Evolutionary conservation across 1,140 invertebrate species (phyloP).

Genomic region (Hycleus phaleratus): DNA sequence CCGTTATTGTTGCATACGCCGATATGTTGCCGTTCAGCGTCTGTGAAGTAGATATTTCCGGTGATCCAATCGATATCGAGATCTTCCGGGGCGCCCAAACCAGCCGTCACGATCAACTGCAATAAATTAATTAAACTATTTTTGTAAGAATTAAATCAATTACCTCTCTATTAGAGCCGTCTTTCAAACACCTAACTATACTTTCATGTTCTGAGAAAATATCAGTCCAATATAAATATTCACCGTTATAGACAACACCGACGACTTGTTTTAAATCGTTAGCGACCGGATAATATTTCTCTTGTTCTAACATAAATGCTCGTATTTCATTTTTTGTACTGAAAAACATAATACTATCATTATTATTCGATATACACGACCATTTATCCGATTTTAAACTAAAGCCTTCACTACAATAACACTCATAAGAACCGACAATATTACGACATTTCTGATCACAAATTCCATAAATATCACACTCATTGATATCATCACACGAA

Average conservation of each 20-base stretch:
- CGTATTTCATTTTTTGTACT: constrained; percentile 47
- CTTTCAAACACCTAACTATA: constrained; percentile 51
- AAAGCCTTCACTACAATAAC: constrained; percentile 73
- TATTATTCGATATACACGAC: constrained; percentile 62
- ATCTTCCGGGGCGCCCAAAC: constrained; percentile 66
- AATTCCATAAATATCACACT: constrained; percentile 64
- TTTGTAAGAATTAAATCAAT: constrained; percentile 18
- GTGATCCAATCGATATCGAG: constrained; percentile 77
- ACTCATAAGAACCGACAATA: constrained; percentile 64
- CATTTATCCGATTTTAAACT: constrained; percentile 53
- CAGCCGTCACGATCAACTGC: constrained; percentile 50
- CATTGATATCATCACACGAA: constrained; percentile 59
- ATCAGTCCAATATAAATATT: constrained; percentile 68
- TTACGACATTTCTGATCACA: constrained; percentile 86
- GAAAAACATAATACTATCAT: constrained; percentile 57
- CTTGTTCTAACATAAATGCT: constrained; percentile 43
- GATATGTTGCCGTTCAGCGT: constrained; percentile 61
- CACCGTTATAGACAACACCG: constrained; percentile 59
- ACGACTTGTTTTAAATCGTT: constrained; percentile 51
- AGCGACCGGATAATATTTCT: constrained; percentile 43
- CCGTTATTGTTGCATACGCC: constrained; percentile 63
- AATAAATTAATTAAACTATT: not conserved
- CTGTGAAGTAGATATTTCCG: constrained; percentile 73
- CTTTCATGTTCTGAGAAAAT: constrained; percentile 55
- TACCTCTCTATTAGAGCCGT: constrained; percentile 50